Conservation (phyloP, 2,113 vertebrate species). For the Dolichallabes microphthalmus region DNA sequence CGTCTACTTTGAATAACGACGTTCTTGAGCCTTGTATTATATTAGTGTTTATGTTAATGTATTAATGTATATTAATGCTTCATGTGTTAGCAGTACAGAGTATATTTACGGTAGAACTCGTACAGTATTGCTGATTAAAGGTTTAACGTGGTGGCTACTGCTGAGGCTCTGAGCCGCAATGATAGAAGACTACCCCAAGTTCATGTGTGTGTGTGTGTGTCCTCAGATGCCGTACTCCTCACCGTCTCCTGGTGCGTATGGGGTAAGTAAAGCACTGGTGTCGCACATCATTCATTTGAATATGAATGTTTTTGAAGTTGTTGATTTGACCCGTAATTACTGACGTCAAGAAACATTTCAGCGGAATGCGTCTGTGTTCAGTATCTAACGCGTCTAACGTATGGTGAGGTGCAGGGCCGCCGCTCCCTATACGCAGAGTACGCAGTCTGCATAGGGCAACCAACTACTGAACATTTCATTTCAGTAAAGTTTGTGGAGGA, state of each 20-base stretch:
- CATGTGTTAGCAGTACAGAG: neutral
- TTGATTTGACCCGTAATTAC: neutral
- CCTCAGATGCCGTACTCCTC: slow-evolving; percentile 96
- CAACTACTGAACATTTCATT: neutral
- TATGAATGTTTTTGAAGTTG: neutral
- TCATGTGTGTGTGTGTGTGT: slow-evolving; percentile 4
- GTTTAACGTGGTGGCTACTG: no score
- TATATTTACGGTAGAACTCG: no score
- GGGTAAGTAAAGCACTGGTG: slow-evolving; percentile 76
- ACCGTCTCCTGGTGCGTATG: slow-evolving; percentile 95
- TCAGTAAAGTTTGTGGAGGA: neutral
- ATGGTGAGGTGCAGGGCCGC: no score
- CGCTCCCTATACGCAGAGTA: no score
- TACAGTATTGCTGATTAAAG: no score
- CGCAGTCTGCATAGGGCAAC: no score
- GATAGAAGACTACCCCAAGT: no score
- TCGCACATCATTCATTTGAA: neutral
- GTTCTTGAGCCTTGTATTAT: neutral
- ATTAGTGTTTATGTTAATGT: neutral
- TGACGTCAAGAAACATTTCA: neutral
- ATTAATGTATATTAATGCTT: no score
- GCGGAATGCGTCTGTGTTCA: neutral
- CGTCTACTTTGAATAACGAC: neutral
- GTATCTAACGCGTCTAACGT: neutral
- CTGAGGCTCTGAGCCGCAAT: no score